Base-by-base conservation (phyloP, 2,888 invertebrate genomes). In the Rhamnusium bicolor region DNA sequence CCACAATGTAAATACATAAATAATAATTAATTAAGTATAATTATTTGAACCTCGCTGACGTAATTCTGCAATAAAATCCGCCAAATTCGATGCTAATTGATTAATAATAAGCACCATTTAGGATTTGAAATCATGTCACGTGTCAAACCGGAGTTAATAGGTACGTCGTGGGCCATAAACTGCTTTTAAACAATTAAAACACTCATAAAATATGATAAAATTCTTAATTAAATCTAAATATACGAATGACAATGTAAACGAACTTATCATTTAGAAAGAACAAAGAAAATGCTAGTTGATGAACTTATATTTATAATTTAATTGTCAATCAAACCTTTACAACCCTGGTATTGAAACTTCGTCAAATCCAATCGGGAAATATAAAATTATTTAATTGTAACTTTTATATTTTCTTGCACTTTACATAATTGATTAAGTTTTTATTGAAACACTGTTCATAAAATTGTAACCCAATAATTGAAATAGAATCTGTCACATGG, bases 21-120 rank as follows among this genome's bases (percentile, higher is more conserved):
- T 40, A 40, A n/a, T 40, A 40, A 40, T 40, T 40, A 40, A 40
- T 40, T 40, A 40, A 3, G 8, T n/a, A 40, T 4, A 27, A 12
- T 27, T 27, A 21, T 14, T 27, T 14, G 54, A 56, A 56, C 49
- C 19, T 51, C 49, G 1, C 27, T 63, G 63, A 63, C 63, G 63
- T 46, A 63, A 63, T 29, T 18, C 63, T 12, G 47, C 29, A 14
- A 63, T 63, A 51, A 63, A 63, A 49, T 51, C 51, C n/a, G 24
- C 63, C 63, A 63, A 63, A 63, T 63, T 19, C 18, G 14, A 49
- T 8, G 18, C 1, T 51, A 63, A 63, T 63, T 29, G 63, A 51
- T 27, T 27, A 27, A 49, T 49, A 49, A 63, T 49, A 51, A 51
- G 7, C 21, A n/a, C 63, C 63, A 49, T 63, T 63, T 19, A 49